Evolutionary conservation across 2,797 vertebrate species (phyloP).

Genomic region (Choloepus didactylus): DNA sequence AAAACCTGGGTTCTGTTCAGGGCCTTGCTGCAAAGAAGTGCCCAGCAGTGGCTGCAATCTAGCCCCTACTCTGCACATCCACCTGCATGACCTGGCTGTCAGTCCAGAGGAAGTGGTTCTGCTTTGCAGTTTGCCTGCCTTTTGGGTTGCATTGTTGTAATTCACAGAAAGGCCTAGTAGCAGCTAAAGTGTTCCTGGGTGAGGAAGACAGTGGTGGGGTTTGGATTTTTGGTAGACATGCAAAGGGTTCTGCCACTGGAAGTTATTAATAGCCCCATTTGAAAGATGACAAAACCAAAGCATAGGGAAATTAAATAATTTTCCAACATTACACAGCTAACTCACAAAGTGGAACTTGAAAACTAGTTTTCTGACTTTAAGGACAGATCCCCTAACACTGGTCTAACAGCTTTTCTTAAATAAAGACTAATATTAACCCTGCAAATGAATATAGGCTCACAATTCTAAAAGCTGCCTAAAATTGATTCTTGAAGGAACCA

Average conservation of each 20-base stretch:
- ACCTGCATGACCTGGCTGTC: background rate
- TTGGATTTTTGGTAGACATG: conserved; percentile 20
- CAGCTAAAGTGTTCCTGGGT: background rate
- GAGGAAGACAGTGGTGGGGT: background rate
- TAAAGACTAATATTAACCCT: conserved; percentile 1
- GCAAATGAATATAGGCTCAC: conserved; percentile 23
- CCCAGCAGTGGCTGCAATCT: background rate
- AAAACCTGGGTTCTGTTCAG: background rate
- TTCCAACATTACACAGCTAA: background rate
- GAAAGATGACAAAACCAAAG: conserved; percentile 53
- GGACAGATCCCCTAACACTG: background rate
- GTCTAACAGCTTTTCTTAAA: conserved; percentile 14
- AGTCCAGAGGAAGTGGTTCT: background rate
- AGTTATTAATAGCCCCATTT: conserved; percentile 47
- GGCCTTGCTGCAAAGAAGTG: background rate
- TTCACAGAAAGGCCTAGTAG: background rate
- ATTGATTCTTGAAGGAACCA: conserved; percentile 51
- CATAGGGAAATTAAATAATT: conserved; percentile 40
- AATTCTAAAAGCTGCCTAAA: conserved; percentile 38
- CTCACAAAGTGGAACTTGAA: conserved; percentile 39
- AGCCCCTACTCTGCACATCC: background rate
- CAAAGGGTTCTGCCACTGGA: background rate
- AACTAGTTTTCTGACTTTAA: conserved; percentile 39
- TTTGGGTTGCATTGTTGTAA: conserved; percentile 4
- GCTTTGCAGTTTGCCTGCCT: background rate